Evolutionary conservation across 2,113 vertebrate species (phyloP), one percentile per base, ranked within the genome.

Genomic region (Rhegmatorhina hoffmannsi): DNA sequence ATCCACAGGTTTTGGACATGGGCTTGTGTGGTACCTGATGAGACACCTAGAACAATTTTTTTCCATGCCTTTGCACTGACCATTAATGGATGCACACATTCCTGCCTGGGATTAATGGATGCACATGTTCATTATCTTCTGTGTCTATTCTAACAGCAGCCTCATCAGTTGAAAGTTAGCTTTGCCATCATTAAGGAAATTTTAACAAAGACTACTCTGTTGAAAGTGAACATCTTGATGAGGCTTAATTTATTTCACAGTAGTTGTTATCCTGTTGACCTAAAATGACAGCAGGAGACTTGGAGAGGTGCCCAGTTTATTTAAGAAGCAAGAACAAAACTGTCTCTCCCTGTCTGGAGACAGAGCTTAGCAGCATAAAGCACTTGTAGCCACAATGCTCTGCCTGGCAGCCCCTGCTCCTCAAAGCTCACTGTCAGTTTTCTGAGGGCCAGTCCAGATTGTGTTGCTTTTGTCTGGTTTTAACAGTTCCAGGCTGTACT

Each of bases 191-290:
- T 84, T 92, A 95, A 92, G 49, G 60, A 84, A 90, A 68, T 69
- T 82, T 87, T 74, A 86, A 93, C 86, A 93, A 96, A 95, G 91
- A 20, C 76, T 60, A 33, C 64, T 80, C 69, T 75, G 79, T 92
- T 87, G 6, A 78, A 92, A 94, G 73, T 26, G 73, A 89, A 87
- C 86, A 81, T 95, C 92, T 93, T 89, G 92, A 92, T 60, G 92
- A 92, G 52, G 34, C 60, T 76, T 89, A 89, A 96, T 97, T 97
- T 94, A 96, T 96, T 95, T 97, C 91, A 84, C 89, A 91, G 91
- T 95, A 92, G 89, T 90, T 91, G 88, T 94, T 94, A 94, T 90
- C 83, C 82, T 92, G 86, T 90, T 96, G 95, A 92, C 95, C 95
- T 92, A 33, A 92, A 90, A 93, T 87, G 89, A 95, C 92, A 92